Evolutionary conservation across 2,113 vertebrate genomes (phyloP).

Genomic region (Elephas maximus): DNA sequence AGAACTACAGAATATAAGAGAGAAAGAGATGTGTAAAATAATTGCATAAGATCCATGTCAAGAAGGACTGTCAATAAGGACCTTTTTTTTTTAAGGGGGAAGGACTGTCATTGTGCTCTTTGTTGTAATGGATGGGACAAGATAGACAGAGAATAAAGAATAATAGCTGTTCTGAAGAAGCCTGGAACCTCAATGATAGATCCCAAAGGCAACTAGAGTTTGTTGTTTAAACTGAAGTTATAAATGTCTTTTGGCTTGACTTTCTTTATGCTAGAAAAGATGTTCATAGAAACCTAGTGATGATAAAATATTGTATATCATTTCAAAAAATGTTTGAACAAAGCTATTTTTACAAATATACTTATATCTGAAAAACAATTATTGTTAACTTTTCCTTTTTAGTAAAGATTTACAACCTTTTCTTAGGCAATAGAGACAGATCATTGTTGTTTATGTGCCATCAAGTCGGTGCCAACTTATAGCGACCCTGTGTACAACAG

Average conservation of each 20-base stretch:
- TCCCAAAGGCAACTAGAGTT: background rate
- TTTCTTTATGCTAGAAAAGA: slow-evolving; percentile 22
- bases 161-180: slow-evolving; percentile 40
- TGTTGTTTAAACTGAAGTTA: slow-evolving; percentile 49
- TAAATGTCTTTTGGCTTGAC: slow-evolving; percentile 27
- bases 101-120: background rate
- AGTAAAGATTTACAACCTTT: background rate
- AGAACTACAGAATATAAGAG: background rate
- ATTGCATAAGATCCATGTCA: background rate
- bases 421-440: background rate
- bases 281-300: background rate
- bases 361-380: background rate
- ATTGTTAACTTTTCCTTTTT: background rate
- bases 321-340: slow-evolving; percentile 28
- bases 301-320: background rate
- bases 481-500: too few relatives aligned
- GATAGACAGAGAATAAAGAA: slow-evolving; percentile 27
- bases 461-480: too few relatives aligned
- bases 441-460: too few relatives aligned
- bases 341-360: background rate
- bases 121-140: slow-evolving; percentile 51
- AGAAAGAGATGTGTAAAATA: background rate
- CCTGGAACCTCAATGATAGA: slow-evolving; percentile 35
- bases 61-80: background rate
- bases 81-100: background rate